Percentiles rank a stretch among this genome's conserved stretches.
phyloP scores from a whole-genome alignment of 2,888 invertebrate genomes.

The Unio delphinus region DNA sequence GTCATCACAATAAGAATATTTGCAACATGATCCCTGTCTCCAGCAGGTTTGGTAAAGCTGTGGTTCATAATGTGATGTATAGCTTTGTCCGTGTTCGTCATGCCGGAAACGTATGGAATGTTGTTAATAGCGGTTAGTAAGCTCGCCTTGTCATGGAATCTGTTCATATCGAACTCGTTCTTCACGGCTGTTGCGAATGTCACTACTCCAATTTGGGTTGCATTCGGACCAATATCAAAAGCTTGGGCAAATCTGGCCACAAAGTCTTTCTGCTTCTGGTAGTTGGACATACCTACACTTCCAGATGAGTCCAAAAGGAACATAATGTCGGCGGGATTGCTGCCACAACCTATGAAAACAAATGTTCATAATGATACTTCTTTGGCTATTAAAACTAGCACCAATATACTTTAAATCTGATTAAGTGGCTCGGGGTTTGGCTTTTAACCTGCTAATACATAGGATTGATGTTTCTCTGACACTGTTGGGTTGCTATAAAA shows the following conservation, averaged over 20 bases:
- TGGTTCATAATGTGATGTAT: constrained; percentile 33
- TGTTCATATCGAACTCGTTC: constrained; percentile 43
- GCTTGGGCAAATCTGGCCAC: constrained; percentile 35
- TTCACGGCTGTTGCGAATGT: constrained; percentile 32
- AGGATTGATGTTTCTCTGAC: too few relatives aligned
- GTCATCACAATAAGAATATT: constrained; percentile 45
- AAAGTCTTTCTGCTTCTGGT: constrained; percentile 40
- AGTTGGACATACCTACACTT: constrained; percentile 36
- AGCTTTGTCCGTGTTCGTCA: constrained; percentile 48
- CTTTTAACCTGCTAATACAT: too few relatives aligned
- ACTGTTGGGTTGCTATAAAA: too few relatives aligned
- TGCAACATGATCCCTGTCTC: constrained; percentile 36
- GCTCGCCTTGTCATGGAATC: constrained; percentile 21
- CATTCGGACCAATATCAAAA: constrained; percentile 41
- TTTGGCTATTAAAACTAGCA: too few relatives aligned
- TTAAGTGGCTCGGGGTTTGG: too few relatives aligned
- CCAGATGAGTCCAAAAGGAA: constrained; percentile 47
- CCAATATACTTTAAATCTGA: too few relatives aligned
- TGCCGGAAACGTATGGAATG: constrained; percentile 41
- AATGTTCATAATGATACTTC: too few relatives aligned
- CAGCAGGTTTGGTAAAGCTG: constrained; percentile 36
- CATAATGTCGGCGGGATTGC: constrained; percentile 41
- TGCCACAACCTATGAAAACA: constrained; percentile 29
- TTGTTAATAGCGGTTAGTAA: constrained; percentile 32
- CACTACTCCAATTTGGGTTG: constrained; percentile 45